These are phyloP conservation scores for Malurus melanocephalus DNA, from an alignment of 2,113 vertebrate species.

Conservation along the genomic window DNA sequence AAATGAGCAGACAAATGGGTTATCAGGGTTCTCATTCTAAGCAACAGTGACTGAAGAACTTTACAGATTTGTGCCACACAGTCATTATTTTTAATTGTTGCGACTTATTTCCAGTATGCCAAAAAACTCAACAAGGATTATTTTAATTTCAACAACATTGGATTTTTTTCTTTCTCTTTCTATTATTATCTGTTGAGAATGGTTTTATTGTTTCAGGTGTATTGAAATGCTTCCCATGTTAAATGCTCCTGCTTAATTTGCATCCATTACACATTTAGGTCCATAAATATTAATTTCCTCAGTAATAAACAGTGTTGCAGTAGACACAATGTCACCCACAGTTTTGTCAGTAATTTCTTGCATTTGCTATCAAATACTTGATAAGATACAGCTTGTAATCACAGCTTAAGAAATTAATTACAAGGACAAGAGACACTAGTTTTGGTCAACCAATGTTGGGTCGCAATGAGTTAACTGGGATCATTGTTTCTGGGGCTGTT, in stretches of 20 bases:
- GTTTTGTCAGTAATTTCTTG: conserved; percentile 35
- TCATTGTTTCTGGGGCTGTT: conserved; percentile 68
- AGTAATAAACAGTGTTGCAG: background rate
- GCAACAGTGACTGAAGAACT: background rate
- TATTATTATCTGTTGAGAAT: background rate
- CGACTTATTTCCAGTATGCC: background rate
- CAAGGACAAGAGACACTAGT: conserved; percentile 31
- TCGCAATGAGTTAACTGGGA: conserved; percentile 74
- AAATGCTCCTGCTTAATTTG: background rate
- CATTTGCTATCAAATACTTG: conserved; percentile 1
- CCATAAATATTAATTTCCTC: background rate
- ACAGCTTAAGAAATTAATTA: conserved; percentile 40
- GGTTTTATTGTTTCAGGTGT: background rate
- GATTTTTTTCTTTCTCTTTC: background rate
- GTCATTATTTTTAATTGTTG: background rate
- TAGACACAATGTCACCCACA: background rate
- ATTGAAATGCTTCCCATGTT: background rate
- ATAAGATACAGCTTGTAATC: conserved; percentile 47
- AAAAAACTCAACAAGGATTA: background rate
- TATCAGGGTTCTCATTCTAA: background rate
- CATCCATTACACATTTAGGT: background rate
- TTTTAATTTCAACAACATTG: background rate
- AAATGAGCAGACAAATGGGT: background rate
- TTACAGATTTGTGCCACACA: background rate
- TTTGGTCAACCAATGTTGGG: conserved; percentile 59